phyloP scores from a whole-genome alignment of 2,113 vertebrate genomes.

The Ascaphus truei region DNA sequence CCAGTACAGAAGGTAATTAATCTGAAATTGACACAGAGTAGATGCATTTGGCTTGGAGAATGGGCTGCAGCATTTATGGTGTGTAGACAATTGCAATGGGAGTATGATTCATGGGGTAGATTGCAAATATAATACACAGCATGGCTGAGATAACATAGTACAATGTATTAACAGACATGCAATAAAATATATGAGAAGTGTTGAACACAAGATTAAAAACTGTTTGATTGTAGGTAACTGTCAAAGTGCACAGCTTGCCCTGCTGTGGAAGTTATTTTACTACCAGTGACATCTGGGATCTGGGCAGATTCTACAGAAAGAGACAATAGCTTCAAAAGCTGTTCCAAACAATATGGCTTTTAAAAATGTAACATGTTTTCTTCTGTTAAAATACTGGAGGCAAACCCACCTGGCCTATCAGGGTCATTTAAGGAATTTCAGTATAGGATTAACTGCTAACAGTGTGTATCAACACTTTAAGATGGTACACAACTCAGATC shows the following conservation, averaged over 20 bases:
- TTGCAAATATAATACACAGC: neutral
- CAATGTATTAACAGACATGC: neutral
- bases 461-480: no score
- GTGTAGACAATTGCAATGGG: neutral
- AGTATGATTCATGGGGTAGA: neutral
- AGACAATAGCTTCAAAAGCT: neutral
- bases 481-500: no score
- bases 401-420: no score
- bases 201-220: constrained; percentile 2
- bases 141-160: neutral
- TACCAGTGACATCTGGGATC: constrained; percentile 24
- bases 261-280: constrained; percentile 19
- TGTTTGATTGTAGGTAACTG: constrained; percentile 7
- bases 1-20: no score
- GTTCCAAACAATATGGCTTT: neutral
- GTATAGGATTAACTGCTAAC: no score
- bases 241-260: constrained; percentile 11
- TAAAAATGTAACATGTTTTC: no score
- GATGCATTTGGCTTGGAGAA: no score
- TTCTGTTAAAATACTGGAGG: no score
- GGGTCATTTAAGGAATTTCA: no score
- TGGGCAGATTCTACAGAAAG: neutral
- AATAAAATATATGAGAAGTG: neutral
- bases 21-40: no score
- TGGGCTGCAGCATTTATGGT: neutral